Base-by-base conservation (phyloP, 2,888 invertebrate species). In the Ophonus ardosiacus region DNA sequence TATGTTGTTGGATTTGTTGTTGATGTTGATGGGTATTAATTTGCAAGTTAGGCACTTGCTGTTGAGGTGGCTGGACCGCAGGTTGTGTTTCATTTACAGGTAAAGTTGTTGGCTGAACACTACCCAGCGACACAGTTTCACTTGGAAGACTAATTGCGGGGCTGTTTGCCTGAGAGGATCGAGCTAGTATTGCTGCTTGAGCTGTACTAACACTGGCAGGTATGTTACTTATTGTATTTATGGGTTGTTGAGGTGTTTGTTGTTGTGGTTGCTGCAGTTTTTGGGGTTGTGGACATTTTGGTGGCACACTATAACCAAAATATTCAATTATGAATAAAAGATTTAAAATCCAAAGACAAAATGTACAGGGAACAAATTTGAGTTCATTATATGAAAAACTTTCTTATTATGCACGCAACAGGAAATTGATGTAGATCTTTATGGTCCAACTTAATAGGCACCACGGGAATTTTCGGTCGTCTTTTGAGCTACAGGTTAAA, bases 1-100 rank as follows among this genome's bases (percentile, higher is more conserved):
- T 92, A 87, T 93, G 93, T 86, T 93, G 93, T 87, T 93, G 92
- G 80, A 92, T 90, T 87, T 92, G 92, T 59, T 92, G 90, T 82
- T 92, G 89, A 57, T 85, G 85, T 57, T 85, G 87, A n/a, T 86
- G 87, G 0, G 86, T 86, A 8, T 86, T 86, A 21, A 86, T 84
- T 43, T 87, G 87, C 38, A 85, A 56, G 57, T 59, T 65, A 87
- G 87, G 56, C 87, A 86, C 86, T 40, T 88, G 88, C 24, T 86
- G 86, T 84, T 87, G 86, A 68, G 56, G 86, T 76, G 86, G 86
- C 65, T 88, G 88, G 51, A 56, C 43, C 21, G 18, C 13, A 56
- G 65, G 56, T 15, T 81, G 81, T 15, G 65, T 51, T n/a, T 65
- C 65, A n/a, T 43, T 24, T 18, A 68, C 81, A n/a, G 81, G 21